Conservation (phyloP, 1,140 invertebrate species). For the Drosophila ficusphila region DNA sequence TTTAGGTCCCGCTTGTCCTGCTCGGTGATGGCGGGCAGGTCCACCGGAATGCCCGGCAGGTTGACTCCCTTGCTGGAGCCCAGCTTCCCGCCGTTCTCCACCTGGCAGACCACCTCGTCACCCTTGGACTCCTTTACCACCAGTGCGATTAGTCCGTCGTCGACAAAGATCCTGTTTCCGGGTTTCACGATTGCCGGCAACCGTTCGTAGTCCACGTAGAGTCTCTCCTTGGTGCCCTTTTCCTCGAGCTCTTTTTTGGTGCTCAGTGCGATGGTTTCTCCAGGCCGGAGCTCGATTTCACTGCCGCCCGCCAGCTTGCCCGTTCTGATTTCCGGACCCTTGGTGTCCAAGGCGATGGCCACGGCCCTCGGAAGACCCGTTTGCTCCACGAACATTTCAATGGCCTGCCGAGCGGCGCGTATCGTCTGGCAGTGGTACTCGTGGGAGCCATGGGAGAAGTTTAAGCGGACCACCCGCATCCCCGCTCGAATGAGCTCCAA, state of each 20-base stretch:
- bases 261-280: constrained; percentile 93
- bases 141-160: constrained; percentile 98
- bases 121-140: constrained; percentile 88
- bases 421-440: constrained; percentile 97
- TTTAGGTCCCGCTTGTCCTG: constrained; percentile 96
- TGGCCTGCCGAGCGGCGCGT: constrained; percentile 92
- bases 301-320: constrained; percentile 92
- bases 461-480: constrained; percentile 98
- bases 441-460: constrained; percentile 98
- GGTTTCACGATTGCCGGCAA: constrained; percentile 95
- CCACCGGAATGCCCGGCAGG: constrained; percentile 95
- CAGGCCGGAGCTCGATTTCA: constrained; percentile 89
- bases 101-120: constrained; percentile 88
- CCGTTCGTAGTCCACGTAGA: constrained; percentile 92
- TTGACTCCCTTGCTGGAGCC: constrained; percentile 98
- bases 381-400: constrained; percentile 90
- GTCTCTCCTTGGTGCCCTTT: constrained; percentile 90
- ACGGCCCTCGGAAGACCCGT: constrained; percentile 65
- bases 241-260: constrained; percentile 92
- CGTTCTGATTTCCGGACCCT: constrained; percentile 98
- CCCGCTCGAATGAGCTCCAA: constrained; percentile 98
- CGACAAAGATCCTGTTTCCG: constrained; percentile 94
- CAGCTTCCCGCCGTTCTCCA: constrained; percentile 97
- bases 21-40: constrained; percentile 98
- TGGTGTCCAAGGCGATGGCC: constrained; percentile 97